A percentile compares a stretch with the other conserved stretches of the same genome.
Conservation (phyloP, 1,140 invertebrate species). For the Caenorhabditis brenneri region DNA sequence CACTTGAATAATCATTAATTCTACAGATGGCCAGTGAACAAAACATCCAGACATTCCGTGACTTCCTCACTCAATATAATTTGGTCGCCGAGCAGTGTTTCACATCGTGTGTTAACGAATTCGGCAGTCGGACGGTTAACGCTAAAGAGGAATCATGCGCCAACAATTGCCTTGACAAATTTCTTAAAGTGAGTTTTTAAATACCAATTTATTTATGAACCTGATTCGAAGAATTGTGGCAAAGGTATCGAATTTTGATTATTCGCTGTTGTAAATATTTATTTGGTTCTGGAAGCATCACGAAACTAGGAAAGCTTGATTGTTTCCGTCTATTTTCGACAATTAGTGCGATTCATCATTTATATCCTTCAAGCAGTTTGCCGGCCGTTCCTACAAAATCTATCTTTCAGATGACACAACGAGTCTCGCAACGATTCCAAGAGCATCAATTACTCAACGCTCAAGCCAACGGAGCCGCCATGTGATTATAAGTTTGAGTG, state of each 20-base stretch:
- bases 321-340: no score
- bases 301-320: no score
- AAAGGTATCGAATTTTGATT: no score
- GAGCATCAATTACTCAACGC: slow-evolving; percentile 25
- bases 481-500: not conserved
- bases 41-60: slow-evolving; percentile 33
- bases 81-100: slow-evolving; percentile 17
- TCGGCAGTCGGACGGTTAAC: slow-evolving; percentile 3
- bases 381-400: no score
- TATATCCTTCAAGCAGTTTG: no score
- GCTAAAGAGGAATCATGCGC: slow-evolving; percentile 29
- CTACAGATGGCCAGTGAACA: slow-evolving; percentile 28
- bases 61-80: slow-evolving; percentile 37
- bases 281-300: no score
- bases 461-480: slow-evolving; percentile 28
- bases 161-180: slow-evolving; percentile 35
- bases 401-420: slow-evolving; percentile 34
- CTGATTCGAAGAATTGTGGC: no score
- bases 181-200: slow-evolving; percentile 8
- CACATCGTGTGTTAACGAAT: slow-evolving; percentile 24
- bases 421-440: slow-evolving; percentile 16
- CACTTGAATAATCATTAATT: no score
- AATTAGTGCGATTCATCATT: no score
- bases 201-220: no score
- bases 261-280: no score